These are phyloP conservation scores for Astropecten irregularis DNA, from an alignment of 53 echinoderm and acorn worm species.

Conservation along the genomic window DNA sequence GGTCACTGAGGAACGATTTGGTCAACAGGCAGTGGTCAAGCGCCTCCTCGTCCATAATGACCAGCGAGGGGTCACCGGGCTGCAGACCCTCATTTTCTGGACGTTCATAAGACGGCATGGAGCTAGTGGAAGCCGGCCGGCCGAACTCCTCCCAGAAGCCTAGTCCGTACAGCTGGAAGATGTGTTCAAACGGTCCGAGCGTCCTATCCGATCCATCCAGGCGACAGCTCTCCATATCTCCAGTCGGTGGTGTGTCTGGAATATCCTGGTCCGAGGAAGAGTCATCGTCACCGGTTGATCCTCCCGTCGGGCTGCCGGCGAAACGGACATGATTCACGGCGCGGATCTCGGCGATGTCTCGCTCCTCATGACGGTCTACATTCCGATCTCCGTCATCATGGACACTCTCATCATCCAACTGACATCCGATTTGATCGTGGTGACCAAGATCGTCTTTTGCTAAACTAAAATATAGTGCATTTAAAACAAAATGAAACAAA, in stretches of 20 bases:
- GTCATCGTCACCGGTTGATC: background rate
- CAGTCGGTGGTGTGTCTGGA: background rate
- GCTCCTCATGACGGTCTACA: background rate
- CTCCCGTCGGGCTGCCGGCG: background rate
- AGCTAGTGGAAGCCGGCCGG: background rate
- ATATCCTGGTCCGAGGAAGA: background rate
- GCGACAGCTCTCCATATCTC: background rate
- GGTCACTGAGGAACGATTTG: conserved; percentile 14
- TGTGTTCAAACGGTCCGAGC: background rate
- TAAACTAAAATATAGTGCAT: background rate
- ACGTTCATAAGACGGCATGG: background rate
- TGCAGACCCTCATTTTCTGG: no score
- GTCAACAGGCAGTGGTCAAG: conserved; percentile 23
- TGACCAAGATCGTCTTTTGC: background rate
- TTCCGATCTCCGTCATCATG: background rate
- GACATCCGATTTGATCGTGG: background rate
- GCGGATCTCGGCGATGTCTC: background rate
- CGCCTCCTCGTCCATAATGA: conserved; percentile 35
- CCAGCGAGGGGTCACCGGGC: background rate
- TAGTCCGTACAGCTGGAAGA: conserved; percentile 5
- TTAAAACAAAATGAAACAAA: background rate
- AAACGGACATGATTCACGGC: background rate
- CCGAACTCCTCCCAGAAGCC: conserved; percentile 41
- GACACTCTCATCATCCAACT: background rate
- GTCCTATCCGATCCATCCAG: background rate